phyloP scores from a whole-genome alignment of 1,140 invertebrate genomes.

The Musca vetustissima region DNA sequence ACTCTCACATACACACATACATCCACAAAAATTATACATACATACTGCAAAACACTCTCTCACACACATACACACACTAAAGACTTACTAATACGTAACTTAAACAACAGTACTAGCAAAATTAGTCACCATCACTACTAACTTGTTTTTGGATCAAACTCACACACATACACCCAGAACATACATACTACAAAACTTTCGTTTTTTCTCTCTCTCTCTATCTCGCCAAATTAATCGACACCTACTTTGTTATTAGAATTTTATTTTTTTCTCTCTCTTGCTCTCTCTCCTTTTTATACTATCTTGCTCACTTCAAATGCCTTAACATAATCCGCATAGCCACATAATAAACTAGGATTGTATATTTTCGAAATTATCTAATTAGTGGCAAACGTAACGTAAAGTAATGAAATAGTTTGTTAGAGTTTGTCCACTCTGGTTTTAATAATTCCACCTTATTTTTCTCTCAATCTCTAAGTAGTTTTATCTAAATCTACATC shows the following conservation, averaged over 20 bases:
- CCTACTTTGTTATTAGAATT: neutral
- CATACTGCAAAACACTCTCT: neutral
- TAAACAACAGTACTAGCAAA: constrained; percentile 5
- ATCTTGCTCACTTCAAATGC: neutral
- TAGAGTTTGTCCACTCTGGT: too few relatives aligned
- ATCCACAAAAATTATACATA: too few relatives aligned
- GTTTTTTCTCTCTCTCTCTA: neutral
- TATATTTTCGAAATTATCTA: too few relatives aligned
- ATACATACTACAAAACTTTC: neutral
- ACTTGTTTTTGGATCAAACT: neutral
- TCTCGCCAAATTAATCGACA: neutral
- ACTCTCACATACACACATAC: too few relatives aligned
- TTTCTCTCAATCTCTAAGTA: too few relatives aligned
- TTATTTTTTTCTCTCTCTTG: neutral
- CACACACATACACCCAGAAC: neutral
- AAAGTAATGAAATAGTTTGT: too few relatives aligned
- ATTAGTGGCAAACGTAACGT: too few relatives aligned
- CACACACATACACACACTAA: neutral
- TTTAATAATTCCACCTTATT: too few relatives aligned
- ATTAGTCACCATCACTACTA: neutral
- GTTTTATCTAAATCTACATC: too few relatives aligned
- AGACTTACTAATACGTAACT: neutral
- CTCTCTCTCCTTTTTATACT: constrained; percentile 4
- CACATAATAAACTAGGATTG: neutral
- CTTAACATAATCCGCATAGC: neutral